Base-by-base conservation (phyloP, 2,888 invertebrate genomes). In the Theodoxus fluviatilis region DNA sequence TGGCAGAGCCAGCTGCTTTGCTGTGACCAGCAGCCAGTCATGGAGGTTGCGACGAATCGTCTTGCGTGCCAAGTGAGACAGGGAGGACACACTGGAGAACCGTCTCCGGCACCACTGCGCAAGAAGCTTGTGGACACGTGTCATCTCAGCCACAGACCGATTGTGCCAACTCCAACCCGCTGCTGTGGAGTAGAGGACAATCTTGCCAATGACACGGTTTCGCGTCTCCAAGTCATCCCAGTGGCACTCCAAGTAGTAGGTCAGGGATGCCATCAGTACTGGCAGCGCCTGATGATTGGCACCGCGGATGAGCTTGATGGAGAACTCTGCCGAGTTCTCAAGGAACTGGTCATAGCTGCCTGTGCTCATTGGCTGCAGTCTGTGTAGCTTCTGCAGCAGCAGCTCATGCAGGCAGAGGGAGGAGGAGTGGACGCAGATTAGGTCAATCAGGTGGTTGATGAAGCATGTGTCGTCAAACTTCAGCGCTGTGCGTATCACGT, bases 141-240 rank as follows among this genome's bases (percentile, higher is more conserved):
- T n/a, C n/a, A n/a, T n/a, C n/a, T n/a, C n/a, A n/a, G n/a, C n/a
- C n/a, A n/a, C n/a, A n/a, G n/a, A n/a, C n/a, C n/a, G n/a, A n/a
- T n/a, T n/a, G n/a, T n/a, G n/a, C 80, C 80, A 82, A 3, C 72
- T 69, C 80, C 81, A 81, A 18, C 82, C 82, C 0, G 78, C 76
- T 7, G 76, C 80, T 22, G 77, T 76, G 18, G 79, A 74, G 43
- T 80, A 81, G 15, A 81, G 59, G 22, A 79, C 78, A 38, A 82
- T 71, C 57, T 75, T 78, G 52, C 76, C 75, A 28, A 79, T 75
- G 0, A 77, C 72, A 15, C 52, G 57, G 9, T 73, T 71, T 68
- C 78, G 79, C 12, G 71, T 71, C 25, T 76, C 70, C 7, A 75
- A 72, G 12, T 72, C 75, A 33, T 78, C 68, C 81, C 81, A 81